Conservation (phyloP, 2,113 vertebrate species). For the Halichoeres trimaculatus region DNA sequence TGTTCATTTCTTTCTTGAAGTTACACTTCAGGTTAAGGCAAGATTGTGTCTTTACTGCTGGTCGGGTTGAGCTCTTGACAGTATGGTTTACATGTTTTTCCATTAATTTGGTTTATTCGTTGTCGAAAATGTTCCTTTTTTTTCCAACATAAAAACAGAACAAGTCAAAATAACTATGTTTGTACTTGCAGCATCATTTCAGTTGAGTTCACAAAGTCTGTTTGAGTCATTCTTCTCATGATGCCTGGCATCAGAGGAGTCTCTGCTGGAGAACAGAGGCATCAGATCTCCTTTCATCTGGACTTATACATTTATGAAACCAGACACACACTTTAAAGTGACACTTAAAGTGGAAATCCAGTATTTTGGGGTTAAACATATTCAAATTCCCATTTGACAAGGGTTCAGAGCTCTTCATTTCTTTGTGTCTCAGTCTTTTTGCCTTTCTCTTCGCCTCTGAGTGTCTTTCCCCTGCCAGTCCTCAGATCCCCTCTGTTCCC, state of each 20-base stretch:
- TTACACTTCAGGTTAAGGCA: too few relatives aligned
- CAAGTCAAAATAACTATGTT: too few relatives aligned
- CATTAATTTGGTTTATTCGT: too few relatives aligned
- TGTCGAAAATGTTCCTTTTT: too few relatives aligned
- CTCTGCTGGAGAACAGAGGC: background rate
- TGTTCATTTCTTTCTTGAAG: too few relatives aligned
- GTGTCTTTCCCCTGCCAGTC: background rate
- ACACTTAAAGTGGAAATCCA: background rate
- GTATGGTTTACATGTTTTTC: too few relatives aligned
- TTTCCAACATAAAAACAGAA: too few relatives aligned
- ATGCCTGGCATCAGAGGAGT: background rate
- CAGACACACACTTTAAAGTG: background rate
- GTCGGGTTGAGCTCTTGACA: too few relatives aligned
- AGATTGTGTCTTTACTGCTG: too few relatives aligned
- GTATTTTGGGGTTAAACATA: background rate
- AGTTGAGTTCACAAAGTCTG: background rate
- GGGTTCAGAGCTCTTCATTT: background rate
- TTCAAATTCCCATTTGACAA: background rate
- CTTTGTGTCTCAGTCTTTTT: background rate
- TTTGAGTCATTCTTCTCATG: background rate
- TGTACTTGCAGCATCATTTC: too few relatives aligned
- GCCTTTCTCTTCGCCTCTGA: too few relatives aligned
- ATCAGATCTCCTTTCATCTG: background rate
- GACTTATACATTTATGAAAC: background rate
- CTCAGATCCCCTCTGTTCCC: constrained; percentile 13